phyloP scores from a whole-genome alignment of 2,113 vertebrate species.

The Antechinus flavipes region DNA sequence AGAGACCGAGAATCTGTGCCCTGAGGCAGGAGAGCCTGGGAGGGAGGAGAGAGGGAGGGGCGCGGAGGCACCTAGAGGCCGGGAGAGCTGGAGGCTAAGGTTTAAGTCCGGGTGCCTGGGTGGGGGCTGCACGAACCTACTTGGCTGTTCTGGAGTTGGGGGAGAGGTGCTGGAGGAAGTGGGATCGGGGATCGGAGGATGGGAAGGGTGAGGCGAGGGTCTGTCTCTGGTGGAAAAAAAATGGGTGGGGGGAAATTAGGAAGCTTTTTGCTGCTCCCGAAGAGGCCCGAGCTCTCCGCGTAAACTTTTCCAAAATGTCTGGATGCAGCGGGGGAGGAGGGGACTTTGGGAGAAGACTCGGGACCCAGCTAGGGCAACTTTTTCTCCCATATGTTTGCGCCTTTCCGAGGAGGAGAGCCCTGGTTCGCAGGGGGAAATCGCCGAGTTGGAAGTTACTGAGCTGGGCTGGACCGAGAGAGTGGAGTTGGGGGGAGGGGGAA shows the following conservation, averaged over 20 bases:
- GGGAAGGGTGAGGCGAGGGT: constrained; percentile 58
- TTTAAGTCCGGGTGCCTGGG: background rate
- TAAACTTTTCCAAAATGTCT: constrained; percentile 6
- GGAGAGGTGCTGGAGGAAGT: background rate
- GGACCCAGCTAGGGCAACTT: background rate
- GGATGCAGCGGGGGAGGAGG: background rate
- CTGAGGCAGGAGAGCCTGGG: background rate
- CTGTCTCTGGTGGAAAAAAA: constrained; percentile 63
- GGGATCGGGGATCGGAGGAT: constrained; percentile 37
- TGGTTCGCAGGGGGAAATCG: background rate
- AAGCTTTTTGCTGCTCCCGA: background rate
- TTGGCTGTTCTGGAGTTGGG: background rate
- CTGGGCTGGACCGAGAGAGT: constrained; percentile 48
- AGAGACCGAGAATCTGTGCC: constrained; percentile 26
- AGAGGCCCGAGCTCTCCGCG: constrained; percentile 45
- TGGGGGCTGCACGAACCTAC: background rate
- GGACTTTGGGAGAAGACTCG: background rate
- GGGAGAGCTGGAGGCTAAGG: background rate
- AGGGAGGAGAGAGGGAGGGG: constrained; percentile 48
- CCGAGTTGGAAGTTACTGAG: background rate
- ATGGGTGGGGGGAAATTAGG: background rate
- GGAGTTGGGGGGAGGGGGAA: constrained; percentile 31
- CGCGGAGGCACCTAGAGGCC: background rate
- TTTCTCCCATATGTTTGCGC: background rate
- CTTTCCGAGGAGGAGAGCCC: constrained; percentile 33